Percentiles rank a stretch among this genome's conserved stretches.
These are phyloP conservation scores for Rhyacophila brunnea DNA, from an alignment of 1,140 invertebrate species.

Conservation along the genomic window DNA sequence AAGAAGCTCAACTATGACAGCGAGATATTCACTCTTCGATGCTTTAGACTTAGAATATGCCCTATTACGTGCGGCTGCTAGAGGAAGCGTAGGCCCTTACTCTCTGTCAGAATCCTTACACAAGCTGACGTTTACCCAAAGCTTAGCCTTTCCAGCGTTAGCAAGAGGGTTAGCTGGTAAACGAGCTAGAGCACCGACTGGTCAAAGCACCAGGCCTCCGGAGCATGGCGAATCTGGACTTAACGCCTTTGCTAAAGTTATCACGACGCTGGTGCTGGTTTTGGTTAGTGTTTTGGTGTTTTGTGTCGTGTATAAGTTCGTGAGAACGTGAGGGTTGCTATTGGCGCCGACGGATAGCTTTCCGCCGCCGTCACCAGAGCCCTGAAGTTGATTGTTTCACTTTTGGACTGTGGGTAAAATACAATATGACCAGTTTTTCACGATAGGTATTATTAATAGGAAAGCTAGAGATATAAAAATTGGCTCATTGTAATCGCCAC, in stretches of 20 bases:
- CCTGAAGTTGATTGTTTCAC: neutral
- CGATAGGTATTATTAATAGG: too few relatives aligned
- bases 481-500: too few relatives aligned
- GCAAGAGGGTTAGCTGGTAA: conserved; percentile 68
- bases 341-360: conserved; percentile 56
- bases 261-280: conserved; percentile 68
- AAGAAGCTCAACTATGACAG: conserved; percentile 56
- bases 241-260: conserved; percentile 69
- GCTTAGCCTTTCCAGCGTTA: conserved; percentile 69
- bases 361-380: conserved; percentile 19
- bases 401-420: too few relatives aligned
- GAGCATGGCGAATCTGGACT: conserved; percentile 63
- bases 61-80: conserved; percentile 63
- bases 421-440: too few relatives aligned
- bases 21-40: conserved; percentile 68
- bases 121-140: conserved; percentile 75
- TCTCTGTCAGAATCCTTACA: conserved; percentile 70
- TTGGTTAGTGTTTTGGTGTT: conserved; percentile 72
- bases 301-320: conserved; percentile 73
- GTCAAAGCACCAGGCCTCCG: conserved; percentile 52
- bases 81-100: conserved; percentile 70
- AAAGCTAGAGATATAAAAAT: too few relatives aligned
- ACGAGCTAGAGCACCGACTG: conserved; percentile 56
- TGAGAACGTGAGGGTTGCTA: conserved; percentile 73
- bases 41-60: conserved; percentile 70